Evolutionary conservation across 2,888 invertebrate species (phyloP), one percentile per base, ranked within the genome.

Genomic region (Pecten maximus): DNA sequence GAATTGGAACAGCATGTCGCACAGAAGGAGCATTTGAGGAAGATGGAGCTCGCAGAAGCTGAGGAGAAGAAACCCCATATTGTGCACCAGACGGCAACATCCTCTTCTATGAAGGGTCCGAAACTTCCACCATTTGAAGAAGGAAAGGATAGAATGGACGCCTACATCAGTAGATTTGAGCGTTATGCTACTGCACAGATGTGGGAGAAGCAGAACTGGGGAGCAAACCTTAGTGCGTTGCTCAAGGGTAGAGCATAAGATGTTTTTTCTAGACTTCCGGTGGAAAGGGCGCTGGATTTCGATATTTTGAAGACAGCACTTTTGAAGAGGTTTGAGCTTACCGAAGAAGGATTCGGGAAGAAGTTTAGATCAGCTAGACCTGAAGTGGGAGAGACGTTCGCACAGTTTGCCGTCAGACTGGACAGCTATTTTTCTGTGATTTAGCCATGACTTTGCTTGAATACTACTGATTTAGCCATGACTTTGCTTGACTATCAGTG

Each of bases 181-280:
- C 16, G 19, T 16, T 87, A 87, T 15, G n/a, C 23, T 23, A 2
- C 0, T 23, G 86, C 39, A 86, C n/a, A 86, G 23, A 86, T 35
- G 39, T 6, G 8, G 86, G 39, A n/a, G 39, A 86, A 86, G n/a
- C 35, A 86, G 12, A 39, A 86, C 4, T n/a, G n/a, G 86, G 28
- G 15, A 39, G 35, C 39, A 1, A 6, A 6, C 10, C 86, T 15
- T 86, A 12, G 15, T 39, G n/a, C 86, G 23, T 86, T 86, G 86
- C n/a, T 86, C 0, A 86, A 86, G n/a, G 86, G 87, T 87, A 87
- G 39, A 87, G 87, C 87, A 39, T 87, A 23, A 87, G 87, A 39
- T 39, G 28, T 28, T 2, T 28, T 39, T 87, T 87, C 87, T 87
- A 15, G 35, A 39, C 15, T 28, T 15, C 87, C 35, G 0, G 28